Base-by-base conservation (phyloP, 2,113 vertebrate genomes). In the Sebastes schlegelii region DNA sequence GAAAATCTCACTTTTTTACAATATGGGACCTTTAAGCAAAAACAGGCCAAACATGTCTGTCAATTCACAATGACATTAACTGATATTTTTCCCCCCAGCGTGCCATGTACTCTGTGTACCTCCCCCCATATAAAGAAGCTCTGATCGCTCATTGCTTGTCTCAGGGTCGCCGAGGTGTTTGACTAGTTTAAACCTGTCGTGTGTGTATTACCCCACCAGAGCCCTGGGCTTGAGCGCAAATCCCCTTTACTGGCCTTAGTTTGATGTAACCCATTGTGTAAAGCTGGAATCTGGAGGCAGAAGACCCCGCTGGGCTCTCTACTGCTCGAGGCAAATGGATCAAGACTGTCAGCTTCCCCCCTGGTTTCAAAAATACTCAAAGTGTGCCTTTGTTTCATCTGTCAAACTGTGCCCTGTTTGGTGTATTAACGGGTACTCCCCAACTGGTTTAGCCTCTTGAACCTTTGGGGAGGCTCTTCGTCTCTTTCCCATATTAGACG, bases 381-480 rank as follows among this genome's bases (percentile, higher is more conserved):
- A 83, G 64, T 63, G 14, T 57, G 77, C 71, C 54, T 86, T 88
- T 85, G 71, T 90, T 87, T 86, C 75, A 84, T 89, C 77, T 75
- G 60, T 84, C 76, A 82, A 86, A 83, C 69, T 83, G 76, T 61
- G 57, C 48, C 55, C 19, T 77, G 73, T 79, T 67, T 73, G 67
- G 75, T 70, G 68, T 74, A 76, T 89, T 80, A 82, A 66, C 45
- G 16, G 34, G 8, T 9, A 75, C 67, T 64, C 79, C 74, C 83
- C 76, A 55, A 71, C 42, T 68, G 86, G 78, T 77, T 88, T 58
- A 78, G 66, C 69, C 63, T 45, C 74, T 75, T 75, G n/a, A 60
- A 79, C 66, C 74, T 80, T 68, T 70, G 21, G 68, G 68, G 58
- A 43, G 5, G 40, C 49, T 64, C 40, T 79, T 60, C 58, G 74